Base-by-base conservation (phyloP, 2,888 invertebrate species). In the Diaprepes abbreviatus region DNA sequence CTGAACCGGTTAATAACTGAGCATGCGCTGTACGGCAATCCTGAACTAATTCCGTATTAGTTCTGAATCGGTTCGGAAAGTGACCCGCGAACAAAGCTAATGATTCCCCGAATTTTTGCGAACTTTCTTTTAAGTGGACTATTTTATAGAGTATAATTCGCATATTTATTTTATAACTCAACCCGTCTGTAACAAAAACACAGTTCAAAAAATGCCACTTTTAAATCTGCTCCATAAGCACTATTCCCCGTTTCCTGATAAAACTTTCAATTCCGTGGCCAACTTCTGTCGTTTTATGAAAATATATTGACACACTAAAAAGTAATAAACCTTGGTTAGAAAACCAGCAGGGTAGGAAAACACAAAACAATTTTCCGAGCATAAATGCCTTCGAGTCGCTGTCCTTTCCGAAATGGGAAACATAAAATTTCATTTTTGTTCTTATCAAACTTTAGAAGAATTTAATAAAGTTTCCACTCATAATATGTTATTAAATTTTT, bases 391-490 rank as follows among this genome's bases (percentile, higher is more conserved):
- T n/a, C 19, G 14, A 12, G 4, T n/a, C 19, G 7, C 40, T 43
- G 40, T 3, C 9, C 24, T 21, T 45, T 12, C 1, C 5, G 14
- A 50, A 50, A 16, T 4, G 14, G 5, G 9, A 3, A 14, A 14
- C 28, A 16, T 50, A 50, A 50, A 50, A 50, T 50, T 28, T 31
- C 14, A 50, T 14, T 14, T 28, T 50, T 28, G 28, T 50, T 14
- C 9, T 50, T 28, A 50, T 50, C 28, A 12, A 28, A 28, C n/a
- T 28, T 24, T n/a, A 28, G 28, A 50, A 12, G 28, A 50, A 50
- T 50, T 28, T 28, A 50, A 50, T 50, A 50, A 28, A 50, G 28
- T 14, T 48, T n/a, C n/a, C n/a, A n/a, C n/a, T n/a, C n/a, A n/a
- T n/a, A n/a, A n/a, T n/a, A n/a, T n/a, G n/a, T n/a, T n/a, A n/a